phyloP scores from a whole-genome alignment of 2,797 vertebrate genomes.

The Ctenopoma kingsleyae region DNA sequence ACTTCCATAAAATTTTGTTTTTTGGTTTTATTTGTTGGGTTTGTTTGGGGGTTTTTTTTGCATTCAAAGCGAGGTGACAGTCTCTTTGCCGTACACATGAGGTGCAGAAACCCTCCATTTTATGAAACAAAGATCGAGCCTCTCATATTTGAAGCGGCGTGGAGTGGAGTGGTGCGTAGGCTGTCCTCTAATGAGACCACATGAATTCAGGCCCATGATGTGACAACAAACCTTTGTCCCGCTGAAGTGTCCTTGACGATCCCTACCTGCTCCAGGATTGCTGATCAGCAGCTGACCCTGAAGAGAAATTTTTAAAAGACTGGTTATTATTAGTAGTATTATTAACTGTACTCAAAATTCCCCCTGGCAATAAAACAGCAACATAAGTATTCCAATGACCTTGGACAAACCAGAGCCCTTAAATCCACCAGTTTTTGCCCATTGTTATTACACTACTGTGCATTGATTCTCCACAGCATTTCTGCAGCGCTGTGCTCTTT shows the following conservation, averaged over 20 bases:
- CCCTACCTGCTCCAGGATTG: background rate
- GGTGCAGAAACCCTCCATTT: slow-evolving; percentile 8
- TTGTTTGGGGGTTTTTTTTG: background rate
- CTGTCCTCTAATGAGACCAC: slow-evolving; percentile 33
- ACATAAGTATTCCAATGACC: slow-evolving; percentile 38
- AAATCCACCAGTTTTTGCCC: slow-evolving; percentile 43
- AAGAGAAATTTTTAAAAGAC: slow-evolving; percentile 11
- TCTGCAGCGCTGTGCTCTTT: slow-evolving; percentile 56
- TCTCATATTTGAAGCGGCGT: slow-evolving; percentile 16
- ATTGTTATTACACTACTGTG: slow-evolving; percentile 34
- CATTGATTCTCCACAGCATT: slow-evolving; percentile 58
- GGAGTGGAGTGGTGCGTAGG: slow-evolving; percentile 22
- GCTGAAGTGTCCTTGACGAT: slow-evolving; percentile 39
- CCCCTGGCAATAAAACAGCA: slow-evolving; percentile 28
- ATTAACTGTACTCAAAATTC: slow-evolving; percentile 8
- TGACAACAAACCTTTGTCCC: slow-evolving; percentile 24
- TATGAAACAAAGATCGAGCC: slow-evolving; percentile 24
- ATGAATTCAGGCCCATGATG: slow-evolving; percentile 22
- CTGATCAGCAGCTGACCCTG: background rate
- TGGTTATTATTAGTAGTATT: background rate
- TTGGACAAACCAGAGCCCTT: slow-evolving; percentile 30
- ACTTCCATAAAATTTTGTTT: background rate
- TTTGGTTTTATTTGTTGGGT: background rate
- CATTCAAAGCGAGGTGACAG: slow-evolving; percentile 6
- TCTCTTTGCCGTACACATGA: background rate